phyloP scores from a whole-genome alignment of 2,797 vertebrate genomes.

The Austrolebias charrua region DNA sequence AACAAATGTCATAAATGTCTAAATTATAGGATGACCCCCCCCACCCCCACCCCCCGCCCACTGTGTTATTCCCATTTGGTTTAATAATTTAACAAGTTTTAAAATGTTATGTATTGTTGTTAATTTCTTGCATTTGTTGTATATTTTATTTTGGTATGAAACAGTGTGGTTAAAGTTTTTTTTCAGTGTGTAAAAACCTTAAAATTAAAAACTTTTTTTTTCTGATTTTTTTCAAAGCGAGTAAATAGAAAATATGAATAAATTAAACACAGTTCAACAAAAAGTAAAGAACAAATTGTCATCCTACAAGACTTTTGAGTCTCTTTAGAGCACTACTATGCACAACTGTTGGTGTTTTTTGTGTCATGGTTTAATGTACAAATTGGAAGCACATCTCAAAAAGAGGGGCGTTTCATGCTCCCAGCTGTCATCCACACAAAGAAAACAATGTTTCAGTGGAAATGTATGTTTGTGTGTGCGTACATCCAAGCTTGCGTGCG shows the following conservation, averaged over 20 bases:
- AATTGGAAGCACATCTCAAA: conserved; percentile 29
- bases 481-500: not conserved
- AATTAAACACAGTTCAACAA: too few species aligned
- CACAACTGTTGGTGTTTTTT: conserved; percentile 2
- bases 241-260: not conserved
- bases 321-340: conserved; percentile 1
- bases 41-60: too few species aligned
- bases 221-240: not conserved
- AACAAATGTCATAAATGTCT: too few species aligned
- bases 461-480: conserved; percentile 16
- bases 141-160: too few species aligned
- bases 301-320: not conserved
- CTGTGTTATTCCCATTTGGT: too few species aligned
- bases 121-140: too few species aligned
- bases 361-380: conserved; percentile 36
- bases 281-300: not conserved
- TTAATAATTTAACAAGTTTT: too few species aligned
- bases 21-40: too few species aligned
- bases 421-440: conserved; percentile 50
- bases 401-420: conserved; percentile 25
- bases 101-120: too few species aligned
- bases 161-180: too few species aligned
- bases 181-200: too few species aligned
- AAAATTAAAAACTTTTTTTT: too few species aligned
- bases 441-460: conserved; percentile 43